These are phyloP conservation scores for Mesopsocus fuscifrons DNA, from an alignment of 2,888 invertebrate species.

Conservation along the genomic window DNA sequence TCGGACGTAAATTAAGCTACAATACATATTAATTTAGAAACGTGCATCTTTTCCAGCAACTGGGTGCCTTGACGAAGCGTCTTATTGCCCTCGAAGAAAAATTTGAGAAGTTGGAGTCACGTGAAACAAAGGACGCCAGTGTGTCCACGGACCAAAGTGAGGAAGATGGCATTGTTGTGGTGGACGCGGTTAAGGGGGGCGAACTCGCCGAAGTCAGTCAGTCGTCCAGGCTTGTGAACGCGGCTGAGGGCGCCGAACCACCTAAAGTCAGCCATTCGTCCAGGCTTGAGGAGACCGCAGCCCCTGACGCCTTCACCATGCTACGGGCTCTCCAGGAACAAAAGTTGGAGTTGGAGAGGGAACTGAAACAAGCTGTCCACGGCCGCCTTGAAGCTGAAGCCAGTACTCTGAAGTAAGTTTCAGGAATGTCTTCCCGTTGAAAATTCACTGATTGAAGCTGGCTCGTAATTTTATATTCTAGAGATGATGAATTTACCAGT, in stretches of 20 bases:
- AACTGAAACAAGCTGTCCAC: background rate
- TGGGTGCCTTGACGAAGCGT: background rate
- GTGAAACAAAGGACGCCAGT: too few species aligned
- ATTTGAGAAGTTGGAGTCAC: background rate
- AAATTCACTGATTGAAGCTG: background rate
- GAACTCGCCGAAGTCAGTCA: too few species aligned
- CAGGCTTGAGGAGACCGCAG: background rate
- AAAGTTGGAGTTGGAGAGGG: background rate
- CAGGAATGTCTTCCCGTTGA: background rate
- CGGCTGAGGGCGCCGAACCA: too few species aligned
- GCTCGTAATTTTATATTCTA: too few species aligned
- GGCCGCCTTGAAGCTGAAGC: constrained; percentile 5
- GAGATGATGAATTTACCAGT: too few species aligned
- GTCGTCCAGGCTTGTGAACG: too few species aligned
- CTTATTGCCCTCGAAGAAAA: background rate
- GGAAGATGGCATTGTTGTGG: too few species aligned
- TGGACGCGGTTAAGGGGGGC: too few species aligned
- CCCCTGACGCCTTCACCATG: background rate
- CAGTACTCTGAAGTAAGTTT: background rate
- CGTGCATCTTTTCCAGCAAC: background rate
- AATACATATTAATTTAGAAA: too few species aligned
- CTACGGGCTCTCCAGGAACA: background rate
- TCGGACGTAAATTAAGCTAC: too few species aligned
- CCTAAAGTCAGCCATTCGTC: too few species aligned
- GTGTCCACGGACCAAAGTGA: too few species aligned